phyloP scores from a whole-genome alignment of 1,140 invertebrate species.

The Drosophila dunni region DNA sequence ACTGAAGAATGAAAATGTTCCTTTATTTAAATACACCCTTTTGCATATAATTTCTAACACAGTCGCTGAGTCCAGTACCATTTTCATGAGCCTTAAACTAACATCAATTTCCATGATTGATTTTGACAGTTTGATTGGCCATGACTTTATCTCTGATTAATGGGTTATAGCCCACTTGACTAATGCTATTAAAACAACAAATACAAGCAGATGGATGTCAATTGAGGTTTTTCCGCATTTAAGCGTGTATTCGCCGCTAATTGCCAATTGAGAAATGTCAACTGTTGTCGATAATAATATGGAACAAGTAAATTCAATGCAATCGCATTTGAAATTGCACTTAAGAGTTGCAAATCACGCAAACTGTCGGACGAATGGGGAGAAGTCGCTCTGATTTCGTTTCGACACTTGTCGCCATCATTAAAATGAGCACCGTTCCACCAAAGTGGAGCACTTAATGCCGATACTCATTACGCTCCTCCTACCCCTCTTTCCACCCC shows the following conservation, averaged over 20 bases:
- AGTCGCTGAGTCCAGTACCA: no score
- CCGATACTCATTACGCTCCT: background rate
- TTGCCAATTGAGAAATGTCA: slow-evolving; percentile 27
- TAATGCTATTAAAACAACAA: background rate
- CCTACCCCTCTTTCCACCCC: no score
- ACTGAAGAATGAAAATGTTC: no score
- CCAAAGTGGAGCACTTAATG: slow-evolving; percentile 19
- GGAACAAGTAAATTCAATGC: slow-evolving; percentile 43
- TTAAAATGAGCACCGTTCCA: slow-evolving; percentile 25
- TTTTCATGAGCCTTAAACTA: no score
- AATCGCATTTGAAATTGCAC: slow-evolving; percentile 28
- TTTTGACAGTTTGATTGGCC: background rate
- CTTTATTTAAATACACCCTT: no score
- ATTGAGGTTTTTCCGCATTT: slow-evolving; percentile 10
- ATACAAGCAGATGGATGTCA: background rate
- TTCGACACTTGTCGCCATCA: slow-evolving; percentile 35
- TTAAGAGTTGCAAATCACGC: slow-evolving; percentile 35
- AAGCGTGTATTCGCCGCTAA: slow-evolving; percentile 1
- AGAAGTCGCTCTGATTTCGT: slow-evolving; percentile 36
- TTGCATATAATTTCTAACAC: no score
- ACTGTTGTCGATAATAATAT: slow-evolving; percentile 37
- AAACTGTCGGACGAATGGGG: slow-evolving; percentile 20
- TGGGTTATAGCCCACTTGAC: background rate
- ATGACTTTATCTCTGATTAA: background rate
- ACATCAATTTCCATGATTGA: background rate